Percentiles rank a stretch among this genome's conserved stretches.
Evolutionary conservation across 2,888 invertebrate species (phyloP).

Genomic region (Phasia obesa): DNA sequence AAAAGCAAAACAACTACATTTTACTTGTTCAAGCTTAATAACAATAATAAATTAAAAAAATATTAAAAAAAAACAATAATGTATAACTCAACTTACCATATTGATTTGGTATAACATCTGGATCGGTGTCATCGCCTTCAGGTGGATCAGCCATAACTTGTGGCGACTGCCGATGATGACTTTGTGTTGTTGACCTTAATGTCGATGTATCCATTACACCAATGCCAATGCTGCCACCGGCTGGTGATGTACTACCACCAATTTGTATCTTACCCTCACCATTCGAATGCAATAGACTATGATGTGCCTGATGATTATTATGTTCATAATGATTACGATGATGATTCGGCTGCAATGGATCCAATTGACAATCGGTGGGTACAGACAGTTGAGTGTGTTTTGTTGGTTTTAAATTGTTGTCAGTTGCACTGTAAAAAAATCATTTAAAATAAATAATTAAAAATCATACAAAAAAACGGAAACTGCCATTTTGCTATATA

Average conservation of each 20-base stretch:
- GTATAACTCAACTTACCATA: slow-evolving; percentile 86
- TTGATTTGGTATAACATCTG: slow-evolving; percentile 94
- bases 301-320: slow-evolving; percentile 79
- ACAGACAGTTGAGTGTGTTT: slow-evolving; percentile 83
- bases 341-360: slow-evolving; percentile 80
- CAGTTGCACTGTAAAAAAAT: slow-evolving; percentile 78
- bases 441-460: too few species aligned
- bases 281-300: slow-evolving; percentile 80
- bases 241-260: slow-evolving; percentile 73
- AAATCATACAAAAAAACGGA: neutral
- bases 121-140: slow-evolving; percentile 87
- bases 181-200: slow-evolving; percentile 77
- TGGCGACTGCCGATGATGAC: slow-evolving; percentile 82
- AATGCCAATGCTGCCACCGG: slow-evolving; percentile 71
- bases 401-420: slow-evolving; percentile 82
- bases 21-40: too few species aligned
- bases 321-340: slow-evolving; percentile 77
- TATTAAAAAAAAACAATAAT: neutral
- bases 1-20: neutral
- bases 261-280: slow-evolving; percentile 79
- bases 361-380: slow-evolving; percentile 82
- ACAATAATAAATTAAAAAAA: too few species aligned
- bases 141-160: slow-evolving; percentile 81
- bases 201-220: slow-evolving; percentile 83
- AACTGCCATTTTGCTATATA: too few species aligned